A percentile compares a stretch with the other conserved stretches of the same genome.
Conservation (phyloP, 2,113 vertebrate genomes). For the Chlamydotis undulata region DNA sequence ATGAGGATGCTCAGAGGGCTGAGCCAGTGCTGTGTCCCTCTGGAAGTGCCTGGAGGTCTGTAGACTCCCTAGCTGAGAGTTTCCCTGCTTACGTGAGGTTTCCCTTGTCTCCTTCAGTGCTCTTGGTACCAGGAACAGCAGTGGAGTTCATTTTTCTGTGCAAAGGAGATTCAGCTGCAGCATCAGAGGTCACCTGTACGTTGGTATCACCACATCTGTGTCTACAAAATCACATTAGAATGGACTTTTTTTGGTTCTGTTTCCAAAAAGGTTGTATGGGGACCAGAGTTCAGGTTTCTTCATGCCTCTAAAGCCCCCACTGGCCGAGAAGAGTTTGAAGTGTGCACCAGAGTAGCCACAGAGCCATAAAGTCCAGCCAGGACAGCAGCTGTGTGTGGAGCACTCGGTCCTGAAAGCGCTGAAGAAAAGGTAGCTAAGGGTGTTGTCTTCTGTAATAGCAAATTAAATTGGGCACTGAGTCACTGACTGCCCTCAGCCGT, state of each 20-base stretch:
- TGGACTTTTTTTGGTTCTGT: neutral
- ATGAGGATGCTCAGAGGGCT: neutral
- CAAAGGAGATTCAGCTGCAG: neutral
- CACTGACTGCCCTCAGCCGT: neutral
- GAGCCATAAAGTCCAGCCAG: neutral
- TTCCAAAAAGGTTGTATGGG: neutral
- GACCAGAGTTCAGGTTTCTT: neutral
- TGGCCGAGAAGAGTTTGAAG: neutral
- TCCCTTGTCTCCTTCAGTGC: rapidly evolving
- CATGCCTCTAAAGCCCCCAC: neutral
- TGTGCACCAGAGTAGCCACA: neutral
- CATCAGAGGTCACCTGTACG: neutral
- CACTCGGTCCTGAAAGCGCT: rapidly evolving
- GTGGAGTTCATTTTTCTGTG: neutral
- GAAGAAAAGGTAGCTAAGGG: conserved; percentile 2
- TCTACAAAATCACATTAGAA: neutral
- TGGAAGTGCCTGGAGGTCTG: neutral
- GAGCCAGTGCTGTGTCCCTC: neutral
- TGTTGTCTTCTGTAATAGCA: neutral
- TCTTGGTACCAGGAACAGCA: neutral
- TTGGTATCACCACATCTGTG: neutral
- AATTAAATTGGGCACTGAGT: neutral
- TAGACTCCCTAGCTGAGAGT: neutral
- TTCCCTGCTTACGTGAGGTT: neutral
- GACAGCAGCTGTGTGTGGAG: rapidly evolving